These are phyloP conservation scores for Phylloscopus collybita DNA, from an alignment of 2,797 vertebrate species.

Conservation along the genomic window DNA sequence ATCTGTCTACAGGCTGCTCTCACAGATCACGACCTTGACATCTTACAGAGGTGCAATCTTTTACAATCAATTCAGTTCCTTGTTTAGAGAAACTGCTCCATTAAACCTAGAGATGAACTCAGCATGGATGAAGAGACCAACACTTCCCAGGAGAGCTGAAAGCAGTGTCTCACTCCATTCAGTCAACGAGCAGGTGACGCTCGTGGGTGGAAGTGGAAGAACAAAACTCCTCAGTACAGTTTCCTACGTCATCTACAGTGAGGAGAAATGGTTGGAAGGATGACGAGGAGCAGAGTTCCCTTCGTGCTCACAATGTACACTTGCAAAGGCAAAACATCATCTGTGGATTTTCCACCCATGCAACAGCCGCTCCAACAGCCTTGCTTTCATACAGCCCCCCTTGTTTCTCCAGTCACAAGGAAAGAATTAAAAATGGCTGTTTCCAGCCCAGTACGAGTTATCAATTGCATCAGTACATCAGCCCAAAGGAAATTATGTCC, in stretches of 20 bases:
- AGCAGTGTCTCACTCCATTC: background rate
- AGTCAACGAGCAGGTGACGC: background rate
- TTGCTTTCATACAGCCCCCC: background rate
- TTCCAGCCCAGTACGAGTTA: background rate
- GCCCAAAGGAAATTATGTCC: background rate
- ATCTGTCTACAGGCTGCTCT: background rate
- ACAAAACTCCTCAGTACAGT: background rate
- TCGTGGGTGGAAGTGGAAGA: background rate
- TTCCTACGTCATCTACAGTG: background rate
- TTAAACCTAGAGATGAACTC: background rate
- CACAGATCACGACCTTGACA: background rate
- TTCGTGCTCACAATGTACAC: background rate
- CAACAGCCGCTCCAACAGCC: background rate
- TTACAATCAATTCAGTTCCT: background rate
- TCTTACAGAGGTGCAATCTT: background rate
- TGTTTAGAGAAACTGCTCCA: background rate
- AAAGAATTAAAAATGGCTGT: slow-evolving; percentile 5
- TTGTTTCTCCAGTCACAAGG: background rate
- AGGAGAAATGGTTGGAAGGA: background rate
- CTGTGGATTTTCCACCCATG: background rate
- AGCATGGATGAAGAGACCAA: background rate
- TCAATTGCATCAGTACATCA: background rate
- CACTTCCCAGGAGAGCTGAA: background rate
- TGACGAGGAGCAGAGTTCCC: background rate
- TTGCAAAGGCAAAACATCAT: slow-evolving; percentile 7